A percentile compares a stretch with the other conserved stretches of the same genome.
Evolutionary conservation across 1,140 invertebrate species (phyloP).

Genomic region (Heliconius himera): DNA sequence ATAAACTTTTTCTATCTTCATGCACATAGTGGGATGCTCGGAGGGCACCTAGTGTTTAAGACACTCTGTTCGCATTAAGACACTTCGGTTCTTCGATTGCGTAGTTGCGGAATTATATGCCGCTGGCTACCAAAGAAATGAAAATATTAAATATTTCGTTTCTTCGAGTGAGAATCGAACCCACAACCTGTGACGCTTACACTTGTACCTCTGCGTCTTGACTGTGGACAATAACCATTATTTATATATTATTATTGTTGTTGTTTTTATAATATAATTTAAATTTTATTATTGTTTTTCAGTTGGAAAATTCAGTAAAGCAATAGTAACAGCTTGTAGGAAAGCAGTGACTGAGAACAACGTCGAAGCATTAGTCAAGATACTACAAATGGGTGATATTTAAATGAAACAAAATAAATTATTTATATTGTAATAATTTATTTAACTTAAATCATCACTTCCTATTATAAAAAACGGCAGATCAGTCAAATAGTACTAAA

Average conservation of each 20-base stretch:
- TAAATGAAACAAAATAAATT: slow-evolving; percentile 42
- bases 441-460: slow-evolving; percentile 16
- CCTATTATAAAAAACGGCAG: background rate
- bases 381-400: slow-evolving; percentile 71
- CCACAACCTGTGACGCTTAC: no score
- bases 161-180: no score
- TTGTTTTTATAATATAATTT: background rate
- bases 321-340: slow-evolving; percentile 72
- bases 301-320: slow-evolving; percentile 78
- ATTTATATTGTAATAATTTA: slow-evolving; percentile 42
- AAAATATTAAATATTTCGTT: no score
- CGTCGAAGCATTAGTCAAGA: slow-evolving; percentile 75
- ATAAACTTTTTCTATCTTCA: no score
- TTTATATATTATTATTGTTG: background rate
- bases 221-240: no score
- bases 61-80: no score
- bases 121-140: no score
- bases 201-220: no score
- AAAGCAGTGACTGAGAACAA: slow-evolving; percentile 75
- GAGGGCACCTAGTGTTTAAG: no score
- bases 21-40: no score
- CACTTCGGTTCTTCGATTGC: no score
- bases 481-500: slow-evolving; percentile 24
- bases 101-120: no score
- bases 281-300: slow-evolving; percentile 44